Evolutionary conservation across 2,797 vertebrate species (phyloP).

Genomic region (Enteromius anoplus): DNA sequence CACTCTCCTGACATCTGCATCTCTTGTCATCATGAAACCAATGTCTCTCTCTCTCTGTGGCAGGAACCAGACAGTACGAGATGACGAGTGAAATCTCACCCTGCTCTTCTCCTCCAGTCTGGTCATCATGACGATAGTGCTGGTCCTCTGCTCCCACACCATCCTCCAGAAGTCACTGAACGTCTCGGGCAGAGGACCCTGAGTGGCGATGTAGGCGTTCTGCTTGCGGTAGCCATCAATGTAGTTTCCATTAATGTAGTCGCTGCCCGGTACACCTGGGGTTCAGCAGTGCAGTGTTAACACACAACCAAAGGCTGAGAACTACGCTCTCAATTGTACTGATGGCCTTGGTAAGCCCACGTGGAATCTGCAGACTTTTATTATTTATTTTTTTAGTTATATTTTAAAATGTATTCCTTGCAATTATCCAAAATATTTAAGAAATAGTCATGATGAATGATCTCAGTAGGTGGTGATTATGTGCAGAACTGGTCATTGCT

Average conservation of each 20-base stretch:
- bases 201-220: slow-evolving; percentile 95
- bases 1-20: background rate
- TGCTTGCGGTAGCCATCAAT: slow-evolving; percentile 96
- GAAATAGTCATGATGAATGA: background rate
- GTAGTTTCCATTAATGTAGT: slow-evolving; percentile 96
- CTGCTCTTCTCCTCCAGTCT: slow-evolving; percentile 93
- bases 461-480: too few relatives aligned
- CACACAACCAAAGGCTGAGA: background rate
- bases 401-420: background rate
- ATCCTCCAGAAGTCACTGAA: slow-evolving; percentile 97
- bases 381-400: background rate
- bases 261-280: slow-evolving; percentile 90
- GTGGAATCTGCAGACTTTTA: background rate
- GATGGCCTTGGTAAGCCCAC: background rate
- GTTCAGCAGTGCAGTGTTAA: slow-evolving; percentile 12
- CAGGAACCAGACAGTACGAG: background rate
- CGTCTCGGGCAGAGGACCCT: slow-evolving; percentile 93
- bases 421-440: background rate
- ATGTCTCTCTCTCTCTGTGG: background rate
- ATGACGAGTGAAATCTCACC: slow-evolving; percentile 73
- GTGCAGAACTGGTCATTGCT: background rate
- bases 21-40: background rate
- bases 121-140: slow-evolving; percentile 96
- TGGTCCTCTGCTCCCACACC: slow-evolving; percentile 96
- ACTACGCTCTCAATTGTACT: background rate